Base-by-base conservation (phyloP, 2,113 vertebrate species). In the Macquaria australasica region DNA sequence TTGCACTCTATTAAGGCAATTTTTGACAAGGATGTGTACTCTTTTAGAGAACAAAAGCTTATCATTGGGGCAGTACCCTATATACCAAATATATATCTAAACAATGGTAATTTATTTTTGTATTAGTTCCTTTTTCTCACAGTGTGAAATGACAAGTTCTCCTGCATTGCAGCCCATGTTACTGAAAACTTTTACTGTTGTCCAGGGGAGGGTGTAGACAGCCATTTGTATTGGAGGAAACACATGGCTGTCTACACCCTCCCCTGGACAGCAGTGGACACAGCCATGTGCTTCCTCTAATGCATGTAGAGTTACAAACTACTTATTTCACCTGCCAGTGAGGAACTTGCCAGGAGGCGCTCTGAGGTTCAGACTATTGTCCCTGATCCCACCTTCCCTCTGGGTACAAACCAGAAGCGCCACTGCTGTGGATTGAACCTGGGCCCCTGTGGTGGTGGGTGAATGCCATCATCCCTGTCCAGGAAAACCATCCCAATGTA, bases 141-240 rank as follows among this genome's bases (percentile, higher is more conserved):
- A 48, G 18, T 77, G 25, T 18, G 1, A 25, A 1, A 45, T 21
- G 6, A 80, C 28, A 15, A 41, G 20, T 78, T 77, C 18, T 64
- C 18, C 10, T 31, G 28, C 20, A 20, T 28, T 28, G 51, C 23
- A 62, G n/a, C 10, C n/a, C 11, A 20, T 39, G 68, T 71, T 74
- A 14, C 34, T 62, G 45, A 18, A 79, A 75, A 79, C 21, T 18
- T 50, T 23, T 7, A 43, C 68, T 20, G 31, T 67, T 73, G 15
- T 51, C 31, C 53, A 69, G 62, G 12, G 43, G 55, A 66, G 20
- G 58, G 58, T 76, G 72, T 15, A 77, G 72, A 74, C 53, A 83
- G 34, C 0, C 41, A 59, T 78, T 77, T 84, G 62, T 81, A 84
- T 78, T 64, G 28, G 58, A 81, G 67, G 84, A 88, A 81, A 51